A percentile compares a stretch with the other conserved stretches of the same genome.
Evolutionary conservation across 2,113 vertebrate species (phyloP).

Genomic region (Tauraco erythrolophus): DNA sequence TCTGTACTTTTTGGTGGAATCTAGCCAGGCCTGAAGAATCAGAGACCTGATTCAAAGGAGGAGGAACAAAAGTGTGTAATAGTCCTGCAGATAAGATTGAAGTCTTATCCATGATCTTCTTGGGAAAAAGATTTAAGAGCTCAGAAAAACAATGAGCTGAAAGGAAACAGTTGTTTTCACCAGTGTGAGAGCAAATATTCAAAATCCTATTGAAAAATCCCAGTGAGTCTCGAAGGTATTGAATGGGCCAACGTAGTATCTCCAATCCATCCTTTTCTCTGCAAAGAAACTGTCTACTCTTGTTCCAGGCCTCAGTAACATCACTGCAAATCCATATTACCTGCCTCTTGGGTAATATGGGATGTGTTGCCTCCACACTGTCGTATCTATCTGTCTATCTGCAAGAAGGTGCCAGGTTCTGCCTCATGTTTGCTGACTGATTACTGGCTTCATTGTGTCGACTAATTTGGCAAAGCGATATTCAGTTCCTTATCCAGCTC

Average conservation of each 20-base stretch:
- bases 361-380: not conserved
- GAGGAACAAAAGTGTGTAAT: not conserved
- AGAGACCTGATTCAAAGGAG: not conserved
- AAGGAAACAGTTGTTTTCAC: not conserved
- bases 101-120: not conserved
- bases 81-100: not conserved
- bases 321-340: not conserved
- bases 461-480: not conserved
- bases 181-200: not conserved
- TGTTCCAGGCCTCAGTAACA: not conserved
- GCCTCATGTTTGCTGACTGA: not conserved
- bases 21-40: not conserved
- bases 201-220: not conserved
- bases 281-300: not conserved
- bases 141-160: not conserved
- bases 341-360: not conserved
- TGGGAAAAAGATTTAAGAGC: not conserved
- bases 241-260: not conserved
- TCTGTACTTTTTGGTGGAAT: not conserved
- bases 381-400: not conserved
- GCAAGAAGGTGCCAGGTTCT: not conserved
- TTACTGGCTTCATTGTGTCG: not conserved
- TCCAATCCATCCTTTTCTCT: not conserved
- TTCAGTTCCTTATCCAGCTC: not conserved
- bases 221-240: not conserved